These are phyloP conservation scores for Parnassius smintheus DNA, from an alignment of 2,888 invertebrate genomes.

Conservation along the genomic window DNA sequence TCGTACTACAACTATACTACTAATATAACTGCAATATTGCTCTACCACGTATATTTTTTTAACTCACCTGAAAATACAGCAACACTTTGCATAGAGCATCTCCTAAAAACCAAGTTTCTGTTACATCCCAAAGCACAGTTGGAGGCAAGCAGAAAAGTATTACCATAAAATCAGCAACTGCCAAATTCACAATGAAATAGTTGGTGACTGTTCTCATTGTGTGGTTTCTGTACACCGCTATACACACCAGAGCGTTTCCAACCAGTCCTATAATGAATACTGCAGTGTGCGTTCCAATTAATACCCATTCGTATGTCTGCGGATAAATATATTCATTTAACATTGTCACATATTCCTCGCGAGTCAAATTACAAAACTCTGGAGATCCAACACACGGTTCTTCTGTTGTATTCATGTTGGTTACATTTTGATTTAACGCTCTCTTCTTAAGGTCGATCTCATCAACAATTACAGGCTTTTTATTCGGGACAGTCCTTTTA, in stretches of 20 bases:
- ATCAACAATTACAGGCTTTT: background rate
- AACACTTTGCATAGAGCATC: conserved; percentile 91
- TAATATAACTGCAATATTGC: too few relatives aligned
- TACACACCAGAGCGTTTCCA: conserved; percentile 93
- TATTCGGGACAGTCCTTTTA: conserved; percentile 2
- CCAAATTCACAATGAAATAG: conserved; percentile 94
- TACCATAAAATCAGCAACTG: conserved; percentile 93
- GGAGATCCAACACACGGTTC: conserved; percentile 61
- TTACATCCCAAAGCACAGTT: conserved; percentile 94
- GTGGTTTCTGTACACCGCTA: conserved; percentile 92
- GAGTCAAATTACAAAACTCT: conserved; percentile 71
- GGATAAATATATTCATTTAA: conserved; percentile 86
- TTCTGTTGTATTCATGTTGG: conserved; percentile 33
- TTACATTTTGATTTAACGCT: background rate
- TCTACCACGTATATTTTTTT: background rate
- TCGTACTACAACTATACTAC: too few relatives aligned
- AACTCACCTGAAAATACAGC: conserved; percentile 92
- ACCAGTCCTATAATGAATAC: conserved; percentile 91
- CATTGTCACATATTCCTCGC: conserved; percentile 82
- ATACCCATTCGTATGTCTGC: conserved; percentile 87
- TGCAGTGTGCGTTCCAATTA: conserved; percentile 86
- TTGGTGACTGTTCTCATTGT: conserved; percentile 96
- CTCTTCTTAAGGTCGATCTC: conserved; percentile 21
- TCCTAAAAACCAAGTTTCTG: conserved; percentile 96
- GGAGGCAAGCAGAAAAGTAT: conserved; percentile 94